A percentile compares a stretch with the other conserved stretches of the same genome.
Evolutionary conservation across 1,140 invertebrate species (phyloP).

Genomic region (Plutomurus gul): DNA sequence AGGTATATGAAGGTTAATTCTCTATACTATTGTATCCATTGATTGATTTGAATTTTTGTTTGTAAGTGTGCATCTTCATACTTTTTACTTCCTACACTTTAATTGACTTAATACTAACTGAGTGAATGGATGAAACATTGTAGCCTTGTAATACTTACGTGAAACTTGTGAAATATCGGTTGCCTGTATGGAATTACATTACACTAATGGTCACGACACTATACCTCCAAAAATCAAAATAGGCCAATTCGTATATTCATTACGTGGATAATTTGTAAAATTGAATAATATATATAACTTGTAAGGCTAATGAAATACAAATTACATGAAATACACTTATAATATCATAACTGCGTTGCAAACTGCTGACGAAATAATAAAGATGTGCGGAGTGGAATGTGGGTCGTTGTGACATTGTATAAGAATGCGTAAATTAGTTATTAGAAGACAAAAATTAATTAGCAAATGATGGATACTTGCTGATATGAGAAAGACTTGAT

Average conservation of each 20-base stretch:
- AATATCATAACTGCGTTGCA: not conserved
- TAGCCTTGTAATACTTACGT: not conserved
- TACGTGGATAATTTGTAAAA: not conserved
- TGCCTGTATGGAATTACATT: not conserved
- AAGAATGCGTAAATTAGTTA: no score
- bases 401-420: no score
- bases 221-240: not conserved
- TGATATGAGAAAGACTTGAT: conserved; percentile 15
- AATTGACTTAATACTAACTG: not conserved
- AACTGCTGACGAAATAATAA: not conserved
- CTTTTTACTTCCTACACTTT: no score
- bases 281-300: not conserved
- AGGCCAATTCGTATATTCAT: not conserved
- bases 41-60: no score
- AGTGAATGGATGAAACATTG: not conserved
- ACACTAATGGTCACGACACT: not conserved
- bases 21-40: no score
- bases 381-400: no score
- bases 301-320: not conserved
- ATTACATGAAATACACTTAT: no score
- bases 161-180: not conserved
- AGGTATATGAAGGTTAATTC: no score
- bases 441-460: not conserved
- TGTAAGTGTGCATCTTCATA: no score
- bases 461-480: not conserved